phyloP scores from a whole-genome alignment of 2,113 vertebrate species.

The Natator depressus region DNA sequence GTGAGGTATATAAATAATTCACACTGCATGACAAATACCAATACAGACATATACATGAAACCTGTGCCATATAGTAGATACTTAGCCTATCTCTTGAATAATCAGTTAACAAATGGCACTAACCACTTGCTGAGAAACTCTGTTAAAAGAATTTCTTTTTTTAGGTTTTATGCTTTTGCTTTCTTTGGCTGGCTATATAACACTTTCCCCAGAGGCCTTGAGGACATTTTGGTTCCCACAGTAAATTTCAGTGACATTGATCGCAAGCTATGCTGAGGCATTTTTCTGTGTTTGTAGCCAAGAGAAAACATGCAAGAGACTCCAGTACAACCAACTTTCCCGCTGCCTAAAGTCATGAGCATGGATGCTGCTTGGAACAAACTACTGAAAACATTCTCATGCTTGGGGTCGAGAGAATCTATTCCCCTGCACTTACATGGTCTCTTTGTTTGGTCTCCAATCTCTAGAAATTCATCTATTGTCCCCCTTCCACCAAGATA shows the following conservation, averaged over 20 bases:
- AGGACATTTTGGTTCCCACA: constrained; percentile 42
- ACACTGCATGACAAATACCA: accelerated
- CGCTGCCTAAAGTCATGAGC: background rate
- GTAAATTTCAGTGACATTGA: background rate
- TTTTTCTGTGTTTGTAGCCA: background rate
- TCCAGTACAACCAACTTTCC: background rate
- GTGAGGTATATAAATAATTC: background rate
- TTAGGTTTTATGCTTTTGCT: background rate
- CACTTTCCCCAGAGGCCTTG: background rate
- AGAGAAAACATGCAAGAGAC: background rate
- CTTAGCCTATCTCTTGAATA: background rate
- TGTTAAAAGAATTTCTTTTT: background rate
- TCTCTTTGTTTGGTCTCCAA: background rate
- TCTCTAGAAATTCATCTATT: background rate
- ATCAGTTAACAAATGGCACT: background rate
- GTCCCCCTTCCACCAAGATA: background rate
- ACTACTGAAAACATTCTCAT: background rate
- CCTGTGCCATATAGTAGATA: background rate
- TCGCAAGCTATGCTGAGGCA: constrained; percentile 2
- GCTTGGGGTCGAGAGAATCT: background rate
- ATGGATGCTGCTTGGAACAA: accelerated
- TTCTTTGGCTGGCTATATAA: background rate
- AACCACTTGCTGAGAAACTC: background rate
- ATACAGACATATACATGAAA: background rate
- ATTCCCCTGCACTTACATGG: background rate